Conservation (phyloP, 2,113 vertebrate species). For the Cyphomyrus discorhynchus region DNA sequence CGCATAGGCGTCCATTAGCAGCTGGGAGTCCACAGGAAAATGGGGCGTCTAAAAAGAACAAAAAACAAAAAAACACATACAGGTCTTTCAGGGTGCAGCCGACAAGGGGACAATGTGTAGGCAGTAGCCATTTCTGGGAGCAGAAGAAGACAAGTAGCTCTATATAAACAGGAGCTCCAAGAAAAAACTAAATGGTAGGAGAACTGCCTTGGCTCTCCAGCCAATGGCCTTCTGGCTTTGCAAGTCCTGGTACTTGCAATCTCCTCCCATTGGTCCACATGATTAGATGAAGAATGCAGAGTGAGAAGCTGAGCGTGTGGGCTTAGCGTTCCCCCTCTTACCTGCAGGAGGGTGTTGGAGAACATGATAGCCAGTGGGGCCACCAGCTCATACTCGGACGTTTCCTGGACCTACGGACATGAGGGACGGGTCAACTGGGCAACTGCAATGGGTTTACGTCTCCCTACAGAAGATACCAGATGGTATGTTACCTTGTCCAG, state of each 20-base stretch:
- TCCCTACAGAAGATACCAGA: background rate
- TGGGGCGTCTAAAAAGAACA: conserved; percentile 70
- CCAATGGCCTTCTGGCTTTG: background rate
- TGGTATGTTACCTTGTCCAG: background rate
- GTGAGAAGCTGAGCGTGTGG: background rate
- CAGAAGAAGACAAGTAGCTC: background rate
- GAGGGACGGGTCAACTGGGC: background rate
- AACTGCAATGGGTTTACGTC: background rate
- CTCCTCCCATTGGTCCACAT: background rate
- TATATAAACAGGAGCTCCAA: background rate
- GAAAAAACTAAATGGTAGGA: background rate
- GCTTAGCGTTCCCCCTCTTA: conserved; percentile 48
- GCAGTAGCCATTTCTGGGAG: background rate
- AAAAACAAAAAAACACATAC: background rate
- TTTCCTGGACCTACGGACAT: conserved; percentile 74
- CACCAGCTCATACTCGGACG: conserved; percentile 82
- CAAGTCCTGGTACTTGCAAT: background rate
- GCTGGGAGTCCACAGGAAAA: conserved; percentile 67
- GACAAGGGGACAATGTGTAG: background rate
- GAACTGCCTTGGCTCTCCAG: background rate
- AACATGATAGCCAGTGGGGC: conserved; percentile 82
- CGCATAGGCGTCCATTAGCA: conserved; percentile 70
- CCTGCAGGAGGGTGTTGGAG: conserved; percentile 78
- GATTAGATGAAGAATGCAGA: background rate
- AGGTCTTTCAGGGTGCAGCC: background rate